Conservation (phyloP, 2,797 vertebrate genomes). For the Microctenopoma steveboyesi region DNA sequence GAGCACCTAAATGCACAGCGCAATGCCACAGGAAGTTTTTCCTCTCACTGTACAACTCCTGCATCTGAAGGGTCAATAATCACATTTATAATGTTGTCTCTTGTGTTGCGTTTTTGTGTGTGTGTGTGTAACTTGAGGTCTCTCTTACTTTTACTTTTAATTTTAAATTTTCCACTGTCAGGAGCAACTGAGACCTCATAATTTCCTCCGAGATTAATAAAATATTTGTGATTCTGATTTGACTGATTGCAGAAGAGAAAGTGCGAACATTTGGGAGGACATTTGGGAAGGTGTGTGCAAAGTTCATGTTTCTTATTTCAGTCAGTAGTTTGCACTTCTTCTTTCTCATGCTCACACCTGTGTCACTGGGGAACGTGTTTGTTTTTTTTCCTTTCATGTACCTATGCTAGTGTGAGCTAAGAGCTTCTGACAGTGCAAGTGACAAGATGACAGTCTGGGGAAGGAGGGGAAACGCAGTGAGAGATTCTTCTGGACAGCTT, state of each 20-base stretch:
- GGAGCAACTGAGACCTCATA: too few species aligned
- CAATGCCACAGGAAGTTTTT: too few species aligned
- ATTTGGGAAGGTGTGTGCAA: slow-evolving; percentile 9
- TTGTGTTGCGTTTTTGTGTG: too few species aligned
- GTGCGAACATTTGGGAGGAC: neutral
- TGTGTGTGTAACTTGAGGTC: too few species aligned
- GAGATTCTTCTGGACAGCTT: slow-evolving; percentile 63
- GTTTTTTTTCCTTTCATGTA: slow-evolving; percentile 32
- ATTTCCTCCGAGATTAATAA: too few species aligned
- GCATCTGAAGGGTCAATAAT: too few species aligned
- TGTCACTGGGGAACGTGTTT: slow-evolving; percentile 32
- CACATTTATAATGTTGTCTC: too few species aligned
- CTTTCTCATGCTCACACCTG: slow-evolving; percentile 21
- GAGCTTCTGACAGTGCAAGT: slow-evolving; percentile 61
- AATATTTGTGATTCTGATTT: neutral
- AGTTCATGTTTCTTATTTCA: slow-evolving; percentile 54
- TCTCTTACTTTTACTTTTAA: too few species aligned
- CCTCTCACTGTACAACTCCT: too few species aligned
- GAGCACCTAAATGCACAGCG: too few species aligned
- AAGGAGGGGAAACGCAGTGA: slow-evolving; percentile 43
- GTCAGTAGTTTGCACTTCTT: slow-evolving; percentile 36
- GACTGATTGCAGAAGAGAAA: neutral
- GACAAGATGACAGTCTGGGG: slow-evolving; percentile 63
- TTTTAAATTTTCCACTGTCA: too few species aligned
- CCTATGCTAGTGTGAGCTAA: slow-evolving; percentile 49